Base-by-base conservation (phyloP, 2,888 invertebrate genomes). In the Sarcophaga caerulescens region DNA sequence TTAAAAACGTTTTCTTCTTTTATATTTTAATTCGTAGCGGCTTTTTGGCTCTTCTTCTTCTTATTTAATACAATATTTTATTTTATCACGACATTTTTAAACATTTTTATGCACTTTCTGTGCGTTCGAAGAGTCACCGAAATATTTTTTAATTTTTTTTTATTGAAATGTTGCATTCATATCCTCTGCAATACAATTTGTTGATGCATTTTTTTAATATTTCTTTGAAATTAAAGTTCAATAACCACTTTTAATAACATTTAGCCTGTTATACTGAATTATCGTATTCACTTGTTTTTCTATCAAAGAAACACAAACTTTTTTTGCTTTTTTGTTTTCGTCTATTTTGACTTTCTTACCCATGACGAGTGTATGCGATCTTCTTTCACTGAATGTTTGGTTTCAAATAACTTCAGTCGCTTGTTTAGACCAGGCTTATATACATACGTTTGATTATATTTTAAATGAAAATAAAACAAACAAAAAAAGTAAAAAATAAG, bases 371-470 rank as follows among this genome's bases (percentile, higher is more conserved):
- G 76, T 44, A 21, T 68, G 68, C 85, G 85, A 86, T 81, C 86
- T 86, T 86, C 84, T 84, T 84, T 81, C 66, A 84, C 66, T 74
- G 81, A 84, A 78, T 71, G 81, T 84, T 78, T 78, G 70, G 60
- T 78, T 81, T 81, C 74, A 81, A 86, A 81, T 86, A 84, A 86
- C 84, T 86, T 81, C 45, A 81, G 60, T 75, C 57, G 74, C 77
- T 84, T 70, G 81, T 68, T 75, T 78, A 84, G 14, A 14, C 23
- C 71, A 4, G 68, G 81, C 81, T 86, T 86, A 78, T 86, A 86
- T 84, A 84, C 69, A 86, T 84, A 84, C 69, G 70, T 60, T 60
- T 25, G 69, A 75, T 82, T 62, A 66, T 82, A 52, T 52, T 52
- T 52, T 14, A 52, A 52, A 52, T 52, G 35, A 35, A 35, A 35